Evolutionary conservation across 2,888 invertebrate species (phyloP).

Genomic region (Synanthedon myopaeformis): DNA sequence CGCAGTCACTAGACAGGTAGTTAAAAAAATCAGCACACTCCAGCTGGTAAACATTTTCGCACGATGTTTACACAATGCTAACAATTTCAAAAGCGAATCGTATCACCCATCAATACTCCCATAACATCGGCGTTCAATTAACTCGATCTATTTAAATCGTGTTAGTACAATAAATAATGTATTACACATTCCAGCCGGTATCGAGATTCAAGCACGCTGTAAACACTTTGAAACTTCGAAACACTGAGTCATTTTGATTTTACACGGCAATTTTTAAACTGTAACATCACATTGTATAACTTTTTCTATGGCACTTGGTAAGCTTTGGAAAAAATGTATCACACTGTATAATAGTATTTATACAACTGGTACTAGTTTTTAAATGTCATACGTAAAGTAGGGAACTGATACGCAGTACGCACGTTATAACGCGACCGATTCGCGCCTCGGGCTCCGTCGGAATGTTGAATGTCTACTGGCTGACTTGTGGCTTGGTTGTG

Average conservation of each 20-base stretch:
- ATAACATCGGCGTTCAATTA: slow-evolving; percentile 22
- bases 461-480: slow-evolving; percentile 23
- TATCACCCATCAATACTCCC: slow-evolving; percentile 2
- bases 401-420: slow-evolving; percentile 2
- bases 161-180: slow-evolving; percentile 20
- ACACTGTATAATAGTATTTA: slow-evolving; percentile 14
- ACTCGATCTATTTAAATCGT: slow-evolving; percentile 31
- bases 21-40: slow-evolving; percentile 25
- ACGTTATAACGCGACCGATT: slow-evolving; percentile 31
- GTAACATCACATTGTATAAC: slow-evolving; percentile 23
- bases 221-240: slow-evolving; percentile 39
- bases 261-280: slow-evolving; percentile 28
- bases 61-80: not conserved
- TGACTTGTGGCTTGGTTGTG: not conserved
- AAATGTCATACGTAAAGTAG: slow-evolving; percentile 20
- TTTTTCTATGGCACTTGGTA: not conserved
- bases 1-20: slow-evolving; percentile 25
- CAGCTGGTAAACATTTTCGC: slow-evolving; percentile 34
- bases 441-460: slow-evolving; percentile 34
- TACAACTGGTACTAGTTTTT: slow-evolving; percentile 4
- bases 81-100: not conserved
- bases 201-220: slow-evolving; percentile 33
- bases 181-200: slow-evolving; percentile 35
- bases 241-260: slow-evolving; percentile 54
- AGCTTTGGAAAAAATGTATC: too few relatives aligned